Percentiles rank a stretch among this genome's conserved stretches.
These are phyloP conservation scores for Leptinotarsa tumamoca DNA, from an alignment of 2,888 invertebrate genomes.

Conservation along the genomic window DNA sequence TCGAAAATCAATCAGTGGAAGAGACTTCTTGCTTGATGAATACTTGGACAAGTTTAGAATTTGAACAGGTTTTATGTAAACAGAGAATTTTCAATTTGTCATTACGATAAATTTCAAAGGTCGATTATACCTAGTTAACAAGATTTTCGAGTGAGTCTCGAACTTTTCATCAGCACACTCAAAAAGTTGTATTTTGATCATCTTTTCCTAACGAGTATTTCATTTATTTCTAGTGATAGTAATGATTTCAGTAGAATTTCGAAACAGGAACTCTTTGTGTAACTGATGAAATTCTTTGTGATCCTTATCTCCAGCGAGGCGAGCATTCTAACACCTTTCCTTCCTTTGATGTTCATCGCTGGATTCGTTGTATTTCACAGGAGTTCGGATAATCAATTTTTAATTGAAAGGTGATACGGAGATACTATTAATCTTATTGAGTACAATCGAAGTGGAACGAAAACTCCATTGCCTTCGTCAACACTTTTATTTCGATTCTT, in stretches of 20 bases:
- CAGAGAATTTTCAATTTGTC: too few relatives aligned
- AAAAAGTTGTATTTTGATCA: neutral
- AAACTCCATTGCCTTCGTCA: slow-evolving; percentile 31
- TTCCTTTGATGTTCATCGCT: neutral
- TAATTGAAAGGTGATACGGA: slow-evolving; percentile 41
- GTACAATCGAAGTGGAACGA: slow-evolving; percentile 27
- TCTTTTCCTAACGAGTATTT: neutral
- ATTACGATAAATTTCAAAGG: too few relatives aligned
- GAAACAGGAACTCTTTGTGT: neutral
- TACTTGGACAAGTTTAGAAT: too few relatives aligned
- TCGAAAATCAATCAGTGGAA: too few relatives aligned
- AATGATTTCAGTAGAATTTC: neutral
- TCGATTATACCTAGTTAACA: too few relatives aligned
- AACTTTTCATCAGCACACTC: too few relatives aligned
- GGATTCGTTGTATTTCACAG: slow-evolving; percentile 3
- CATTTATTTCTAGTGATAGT: neutral
- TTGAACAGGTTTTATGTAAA: too few relatives aligned
- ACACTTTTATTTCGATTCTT: slow-evolving; percentile 30
- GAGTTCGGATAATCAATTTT: slow-evolving; percentile 32
- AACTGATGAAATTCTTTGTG: slow-evolving; percentile 4
- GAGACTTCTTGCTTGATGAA: too few relatives aligned
- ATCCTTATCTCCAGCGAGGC: neutral
- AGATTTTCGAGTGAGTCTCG: too few relatives aligned
- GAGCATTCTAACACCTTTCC: slow-evolving; percentile 2
- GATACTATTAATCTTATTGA: slow-evolving; percentile 42